These are phyloP conservation scores for Teleogryllus occipitalis DNA, from an alignment of 1,140 invertebrate genomes.

Conservation along the genomic window DNA sequence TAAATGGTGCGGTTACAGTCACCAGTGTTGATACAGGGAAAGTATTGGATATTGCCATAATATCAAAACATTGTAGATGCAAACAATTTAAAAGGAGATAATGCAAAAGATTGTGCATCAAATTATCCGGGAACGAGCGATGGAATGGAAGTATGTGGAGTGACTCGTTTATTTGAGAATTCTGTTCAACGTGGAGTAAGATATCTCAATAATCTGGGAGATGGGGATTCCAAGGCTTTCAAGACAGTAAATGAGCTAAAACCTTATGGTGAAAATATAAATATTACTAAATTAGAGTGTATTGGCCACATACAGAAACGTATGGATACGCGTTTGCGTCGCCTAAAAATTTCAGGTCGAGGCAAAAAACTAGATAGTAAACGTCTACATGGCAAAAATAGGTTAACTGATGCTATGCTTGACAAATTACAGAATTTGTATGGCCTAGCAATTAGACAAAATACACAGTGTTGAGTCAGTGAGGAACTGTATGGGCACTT, in stretches of 20 bases:
- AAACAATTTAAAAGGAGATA: no score
- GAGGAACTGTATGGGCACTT: constrained; percentile 25
- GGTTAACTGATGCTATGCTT: constrained; percentile 22
- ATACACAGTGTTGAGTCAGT: constrained; percentile 21
- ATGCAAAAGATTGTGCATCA: no score
- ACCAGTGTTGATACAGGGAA: no score
- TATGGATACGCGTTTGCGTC: not conserved
- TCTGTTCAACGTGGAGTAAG: no score
- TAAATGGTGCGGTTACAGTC: no score
- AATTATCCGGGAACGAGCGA: no score
- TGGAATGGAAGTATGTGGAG: no score
- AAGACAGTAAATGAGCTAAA: not conserved
- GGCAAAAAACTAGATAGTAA: not conserved
- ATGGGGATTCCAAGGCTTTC: not conserved
- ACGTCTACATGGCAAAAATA: constrained; percentile 16
- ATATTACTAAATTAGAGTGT: not conserved
- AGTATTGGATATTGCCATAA: no score
- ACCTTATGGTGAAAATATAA: not conserved
- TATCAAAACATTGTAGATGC: no score
- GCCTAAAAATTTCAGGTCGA: not conserved
- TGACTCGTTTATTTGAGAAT: no score
- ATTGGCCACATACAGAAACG: not conserved
- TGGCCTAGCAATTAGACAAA: constrained; percentile 25
- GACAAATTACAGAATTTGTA: constrained; percentile 26
- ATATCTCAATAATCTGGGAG: not conserved